Percentiles rank a stretch among this genome's conserved stretches.
phyloP scores from a whole-genome alignment of 2,888 invertebrate species.

The Melangyna quadrimaculata region DNA sequence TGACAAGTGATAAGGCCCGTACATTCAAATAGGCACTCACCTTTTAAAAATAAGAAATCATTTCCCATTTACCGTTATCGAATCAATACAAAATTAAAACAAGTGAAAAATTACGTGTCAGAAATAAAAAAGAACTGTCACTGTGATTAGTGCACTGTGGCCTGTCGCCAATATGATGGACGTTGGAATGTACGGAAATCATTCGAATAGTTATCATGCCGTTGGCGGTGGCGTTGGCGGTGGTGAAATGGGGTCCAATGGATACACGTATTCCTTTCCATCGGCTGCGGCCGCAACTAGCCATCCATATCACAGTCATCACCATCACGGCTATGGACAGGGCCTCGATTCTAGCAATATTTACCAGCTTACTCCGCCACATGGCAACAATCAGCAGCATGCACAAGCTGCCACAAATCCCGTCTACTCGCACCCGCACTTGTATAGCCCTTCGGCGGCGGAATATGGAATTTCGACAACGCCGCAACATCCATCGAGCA shows the following conservation, averaged over 20 bases:
- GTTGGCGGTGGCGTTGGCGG: slow-evolving; percentile 61
- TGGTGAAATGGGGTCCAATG: slow-evolving; percentile 75
- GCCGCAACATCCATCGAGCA: slow-evolving; percentile 78
- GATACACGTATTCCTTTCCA: slow-evolving; percentile 77
- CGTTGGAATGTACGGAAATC: slow-evolving; percentile 81
- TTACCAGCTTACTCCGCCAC: slow-evolving; percentile 72
- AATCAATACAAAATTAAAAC: not conserved
- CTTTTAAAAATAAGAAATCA: not conserved
- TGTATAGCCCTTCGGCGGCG: slow-evolving; percentile 81
- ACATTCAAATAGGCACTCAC: not conserved
- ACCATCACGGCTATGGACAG: slow-evolving; percentile 75
- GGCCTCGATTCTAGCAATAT: slow-evolving; percentile 74
- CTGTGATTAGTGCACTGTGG: slow-evolving; percentile 59
- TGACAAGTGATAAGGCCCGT: slow-evolving; percentile 17
- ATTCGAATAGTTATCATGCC: slow-evolving; percentile 78
- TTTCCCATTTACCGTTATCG: not conserved
- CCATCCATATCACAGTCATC: slow-evolving; percentile 74
- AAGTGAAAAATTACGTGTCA: not conserved
- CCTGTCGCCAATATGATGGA: slow-evolving; percentile 81
- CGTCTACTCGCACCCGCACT: slow-evolving; percentile 79
- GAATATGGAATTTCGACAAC: slow-evolving; percentile 79
- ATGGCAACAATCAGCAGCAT: slow-evolving; percentile 72
- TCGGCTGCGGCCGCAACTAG: slow-evolving; percentile 74
- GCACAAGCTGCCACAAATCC: slow-evolving; percentile 74
- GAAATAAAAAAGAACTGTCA: slow-evolving; percentile 13